phyloP scores from a whole-genome alignment of 2,888 invertebrate genomes.

The Acleris literana region DNA sequence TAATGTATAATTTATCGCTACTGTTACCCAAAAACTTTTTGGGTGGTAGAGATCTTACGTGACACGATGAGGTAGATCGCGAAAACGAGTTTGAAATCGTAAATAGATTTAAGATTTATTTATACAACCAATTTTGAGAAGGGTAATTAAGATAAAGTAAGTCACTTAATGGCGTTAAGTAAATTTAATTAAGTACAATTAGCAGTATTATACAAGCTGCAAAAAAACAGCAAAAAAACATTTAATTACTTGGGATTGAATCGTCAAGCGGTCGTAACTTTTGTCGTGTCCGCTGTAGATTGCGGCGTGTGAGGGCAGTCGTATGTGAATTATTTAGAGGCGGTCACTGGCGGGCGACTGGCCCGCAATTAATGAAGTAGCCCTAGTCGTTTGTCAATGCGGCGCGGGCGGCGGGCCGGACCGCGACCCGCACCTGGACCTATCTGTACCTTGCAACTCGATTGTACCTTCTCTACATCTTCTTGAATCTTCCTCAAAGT shows the following conservation, averaged over 20 bases:
- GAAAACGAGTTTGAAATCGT: no score
- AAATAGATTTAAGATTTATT: no score
- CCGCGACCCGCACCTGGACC: constrained; percentile 58
- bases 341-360: constrained; percentile 67
- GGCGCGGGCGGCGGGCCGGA: constrained; percentile 55
- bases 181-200: not conserved
- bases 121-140: no score
- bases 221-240: constrained; percentile 39
- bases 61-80: no score
- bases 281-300: constrained; percentile 59
- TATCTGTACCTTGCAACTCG: constrained; percentile 60
- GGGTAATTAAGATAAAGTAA: no score
- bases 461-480: constrained; percentile 39
- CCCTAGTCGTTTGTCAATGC: constrained; percentile 77
- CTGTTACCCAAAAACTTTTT: no score
- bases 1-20: no score
- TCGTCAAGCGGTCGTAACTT: constrained; percentile 62
- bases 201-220: no score
- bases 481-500: not conserved
- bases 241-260: constrained; percentile 63
- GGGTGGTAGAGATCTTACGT: no score
- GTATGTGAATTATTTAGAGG: constrained; percentile 79
- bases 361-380: constrained; percentile 79
- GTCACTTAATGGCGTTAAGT: no score
- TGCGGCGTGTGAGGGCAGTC: constrained; percentile 61